These are phyloP conservation scores for Tricholaema leucomelas DNA, from an alignment of 2,113 vertebrate species.

Conservation along the genomic window DNA sequence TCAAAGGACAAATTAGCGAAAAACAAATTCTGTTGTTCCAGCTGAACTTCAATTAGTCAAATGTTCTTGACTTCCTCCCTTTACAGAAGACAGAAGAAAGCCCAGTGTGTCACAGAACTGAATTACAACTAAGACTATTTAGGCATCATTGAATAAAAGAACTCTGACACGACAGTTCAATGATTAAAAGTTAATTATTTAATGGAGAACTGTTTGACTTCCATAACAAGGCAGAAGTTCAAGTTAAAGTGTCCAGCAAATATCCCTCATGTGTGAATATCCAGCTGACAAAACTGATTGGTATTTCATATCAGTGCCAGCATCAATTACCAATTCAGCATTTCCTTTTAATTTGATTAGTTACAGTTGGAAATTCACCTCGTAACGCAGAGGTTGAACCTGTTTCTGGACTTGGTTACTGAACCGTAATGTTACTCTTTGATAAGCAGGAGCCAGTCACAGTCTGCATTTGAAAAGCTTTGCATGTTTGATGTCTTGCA, in stretches of 20 bases:
- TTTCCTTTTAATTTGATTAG: conserved; percentile 1
- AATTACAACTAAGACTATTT: not conserved
- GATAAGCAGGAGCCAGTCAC: not conserved
- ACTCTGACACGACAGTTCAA: not conserved
- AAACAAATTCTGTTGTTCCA: not conserved
- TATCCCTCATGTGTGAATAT: not conserved
- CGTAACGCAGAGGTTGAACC: not conserved
- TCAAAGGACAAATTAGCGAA: not conserved
- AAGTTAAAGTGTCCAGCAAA: not conserved
- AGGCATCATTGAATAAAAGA: not conserved
- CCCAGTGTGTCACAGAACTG: not conserved
- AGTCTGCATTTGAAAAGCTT: conserved; percentile 82
- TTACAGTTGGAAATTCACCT: not conserved
- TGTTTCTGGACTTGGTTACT: not conserved
- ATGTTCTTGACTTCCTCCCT: not conserved
- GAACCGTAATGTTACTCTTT: not conserved
- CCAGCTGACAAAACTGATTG: not conserved
- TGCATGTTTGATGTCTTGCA: conserved; percentile 1
- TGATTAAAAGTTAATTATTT: not conserved
- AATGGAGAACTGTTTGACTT: not conserved
- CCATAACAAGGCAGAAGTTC: not conserved
- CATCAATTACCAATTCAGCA: not conserved
- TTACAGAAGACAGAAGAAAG: not conserved
- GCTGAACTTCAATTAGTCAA: not conserved
- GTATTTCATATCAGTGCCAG: not conserved